A percentile compares a stretch with the other conserved stretches of the same genome.
Evolutionary conservation across 1,140 invertebrate species (phyloP).

Genomic region (Bombus ignitus): DNA sequence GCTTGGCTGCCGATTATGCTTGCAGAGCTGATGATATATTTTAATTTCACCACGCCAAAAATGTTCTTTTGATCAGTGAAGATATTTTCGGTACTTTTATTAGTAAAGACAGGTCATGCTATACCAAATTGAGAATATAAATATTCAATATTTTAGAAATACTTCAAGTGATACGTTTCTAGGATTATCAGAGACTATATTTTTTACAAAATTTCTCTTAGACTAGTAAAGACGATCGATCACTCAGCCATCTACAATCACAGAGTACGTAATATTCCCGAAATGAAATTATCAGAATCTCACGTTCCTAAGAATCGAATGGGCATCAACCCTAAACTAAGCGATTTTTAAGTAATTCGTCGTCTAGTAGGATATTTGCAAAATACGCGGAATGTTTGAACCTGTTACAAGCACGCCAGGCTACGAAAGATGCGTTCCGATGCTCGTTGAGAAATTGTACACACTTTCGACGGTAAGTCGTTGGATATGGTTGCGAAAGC

Average conservation of each 20-base stretch:
- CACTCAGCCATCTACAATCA: background rate
- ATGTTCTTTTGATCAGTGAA: background rate
- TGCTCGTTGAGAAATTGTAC: slow-evolving; percentile 61
- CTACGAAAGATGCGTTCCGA: background rate
- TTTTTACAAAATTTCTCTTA: no score
- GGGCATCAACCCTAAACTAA: background rate
- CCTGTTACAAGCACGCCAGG: background rate
- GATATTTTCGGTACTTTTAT: no score
- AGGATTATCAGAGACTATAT: no score
- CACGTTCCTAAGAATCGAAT: background rate
- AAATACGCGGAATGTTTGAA: slow-evolving; percentile 2
- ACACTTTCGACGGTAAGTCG: slow-evolving; percentile 32
- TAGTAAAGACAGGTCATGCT: no score
- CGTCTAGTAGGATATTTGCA: background rate
- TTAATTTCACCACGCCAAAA: no score
- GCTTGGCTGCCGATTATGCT: background rate
- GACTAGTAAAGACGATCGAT: background rate
- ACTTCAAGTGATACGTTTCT: no score
- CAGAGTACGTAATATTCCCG: background rate
- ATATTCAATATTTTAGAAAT: no score
- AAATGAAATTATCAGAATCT: background rate
- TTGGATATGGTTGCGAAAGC: slow-evolving; percentile 55
- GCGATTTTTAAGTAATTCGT: background rate
- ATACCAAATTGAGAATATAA: no score
- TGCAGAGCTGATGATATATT: background rate